Conservation (phyloP, 2,113 vertebrate species). For the Boulengeromyrus knoepffleri region DNA sequence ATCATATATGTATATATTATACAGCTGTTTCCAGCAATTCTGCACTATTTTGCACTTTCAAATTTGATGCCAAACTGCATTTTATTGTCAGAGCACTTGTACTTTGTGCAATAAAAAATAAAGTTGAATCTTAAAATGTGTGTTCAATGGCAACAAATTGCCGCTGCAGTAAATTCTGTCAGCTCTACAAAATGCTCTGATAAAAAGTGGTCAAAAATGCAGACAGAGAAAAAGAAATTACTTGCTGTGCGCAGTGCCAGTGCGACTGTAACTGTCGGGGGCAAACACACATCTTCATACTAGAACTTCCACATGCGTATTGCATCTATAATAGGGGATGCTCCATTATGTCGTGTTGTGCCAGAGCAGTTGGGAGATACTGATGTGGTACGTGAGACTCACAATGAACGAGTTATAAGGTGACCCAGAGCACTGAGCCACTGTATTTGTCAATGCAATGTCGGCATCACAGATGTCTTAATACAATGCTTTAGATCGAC, state of each 20-base stretch:
- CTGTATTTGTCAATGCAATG: background rate
- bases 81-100: background rate
- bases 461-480: background rate
- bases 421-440: background rate
- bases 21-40: background rate
- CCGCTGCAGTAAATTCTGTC: background rate
- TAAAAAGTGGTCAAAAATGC: background rate
- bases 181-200: background rate
- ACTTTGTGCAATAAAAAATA: background rate
- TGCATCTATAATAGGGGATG: background rate
- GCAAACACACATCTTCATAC: background rate
- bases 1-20: background rate
- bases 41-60: background rate
- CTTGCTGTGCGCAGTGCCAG: background rate
- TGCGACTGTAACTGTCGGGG: background rate
- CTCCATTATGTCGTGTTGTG: background rate
- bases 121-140: background rate
- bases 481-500: background rate
- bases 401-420: background rate
- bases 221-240: background rate
- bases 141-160: background rate
- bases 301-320: background rate
- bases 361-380: background rate
- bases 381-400: background rate
- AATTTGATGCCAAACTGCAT: background rate